phyloP scores from a whole-genome alignment of 1,140 invertebrate species.

The Cyclina sinensis region DNA sequence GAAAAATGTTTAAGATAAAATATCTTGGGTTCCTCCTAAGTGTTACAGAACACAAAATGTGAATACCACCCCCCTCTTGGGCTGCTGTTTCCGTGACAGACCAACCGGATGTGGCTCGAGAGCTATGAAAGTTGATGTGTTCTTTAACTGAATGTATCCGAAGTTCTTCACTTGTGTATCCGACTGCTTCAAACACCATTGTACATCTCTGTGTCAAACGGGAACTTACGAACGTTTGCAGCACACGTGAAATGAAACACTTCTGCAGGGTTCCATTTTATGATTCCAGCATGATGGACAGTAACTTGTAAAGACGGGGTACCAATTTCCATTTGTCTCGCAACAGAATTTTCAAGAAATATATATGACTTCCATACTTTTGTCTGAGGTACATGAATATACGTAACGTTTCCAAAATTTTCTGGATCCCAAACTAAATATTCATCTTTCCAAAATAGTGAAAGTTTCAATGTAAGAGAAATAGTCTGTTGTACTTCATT shows the following conservation, averaged over 20 bases:
- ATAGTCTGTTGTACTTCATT: slow-evolving; percentile 69
- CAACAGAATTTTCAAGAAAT: slow-evolving; percentile 59
- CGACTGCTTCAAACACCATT: slow-evolving; percentile 87
- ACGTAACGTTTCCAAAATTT: neutral
- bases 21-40: slow-evolving; percentile 79
- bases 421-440: slow-evolving; percentile 47
- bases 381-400: slow-evolving; percentile 57
- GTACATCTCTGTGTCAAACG: slow-evolving; percentile 98
- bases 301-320: slow-evolving; percentile 2
- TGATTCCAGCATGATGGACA: slow-evolving; percentile 7
- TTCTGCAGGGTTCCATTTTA: slow-evolving; percentile 63
- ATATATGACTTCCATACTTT: slow-evolving; percentile 68
- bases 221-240: slow-evolving; percentile 99
- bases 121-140: slow-evolving; percentile 32
- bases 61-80: slow-evolving; percentile 6
- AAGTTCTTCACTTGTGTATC: slow-evolving; percentile 29
- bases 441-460: slow-evolving; percentile 69
- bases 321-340: slow-evolving; percentile 28
- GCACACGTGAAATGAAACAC: slow-evolving; percentile 99
- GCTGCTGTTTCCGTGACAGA: slow-evolving; percentile 15
- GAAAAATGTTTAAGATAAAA: slow-evolving; percentile 88
- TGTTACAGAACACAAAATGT: slow-evolving; percentile 32
- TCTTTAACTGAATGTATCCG: slow-evolving; percentile 5
- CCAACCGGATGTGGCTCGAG: slow-evolving; percentile 25
- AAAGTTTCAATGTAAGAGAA: slow-evolving; percentile 53